A percentile compares a stretch with the other conserved stretches of the same genome.
phyloP scores from a whole-genome alignment of 2,888 invertebrate species.

The Drosophila suboccidentalis region DNA sequence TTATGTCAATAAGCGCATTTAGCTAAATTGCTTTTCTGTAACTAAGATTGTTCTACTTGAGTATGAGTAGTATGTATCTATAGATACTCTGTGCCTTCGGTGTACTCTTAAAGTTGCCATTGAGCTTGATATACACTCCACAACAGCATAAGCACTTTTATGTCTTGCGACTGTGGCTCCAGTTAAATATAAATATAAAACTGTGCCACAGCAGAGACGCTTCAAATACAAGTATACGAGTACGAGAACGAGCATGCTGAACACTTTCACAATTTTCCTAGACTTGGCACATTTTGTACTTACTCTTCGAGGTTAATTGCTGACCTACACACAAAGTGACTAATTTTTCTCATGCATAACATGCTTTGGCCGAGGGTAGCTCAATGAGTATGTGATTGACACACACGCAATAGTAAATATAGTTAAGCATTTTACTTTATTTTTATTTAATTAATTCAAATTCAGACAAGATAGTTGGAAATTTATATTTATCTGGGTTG shows the following conservation, averaged over 20 bases:
- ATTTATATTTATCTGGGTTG: too few relatives aligned
- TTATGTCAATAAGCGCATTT: constrained; percentile 72
- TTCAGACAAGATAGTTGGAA: too few relatives aligned
- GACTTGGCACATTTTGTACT: constrained; percentile 37
- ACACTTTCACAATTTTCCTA: constrained; percentile 19
- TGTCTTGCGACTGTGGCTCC: constrained; percentile 28
- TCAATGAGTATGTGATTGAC: not conserved
- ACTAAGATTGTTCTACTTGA: constrained; percentile 9
- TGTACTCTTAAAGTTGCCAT: constrained; percentile 28
- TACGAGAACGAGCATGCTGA: not conserved
- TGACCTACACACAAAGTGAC: constrained; percentile 68
- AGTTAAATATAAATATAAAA: not conserved
- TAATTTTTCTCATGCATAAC: constrained; percentile 51
- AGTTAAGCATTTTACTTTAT: not conserved
- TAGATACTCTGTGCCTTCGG: constrained; percentile 1
- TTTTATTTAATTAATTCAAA: too few relatives aligned
- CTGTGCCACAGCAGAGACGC: not conserved
- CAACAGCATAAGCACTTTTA: constrained; percentile 25
- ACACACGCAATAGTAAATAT: not conserved
- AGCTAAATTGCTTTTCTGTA: constrained; percentile 61
- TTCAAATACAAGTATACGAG: not conserved
- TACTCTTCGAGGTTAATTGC: constrained; percentile 63
- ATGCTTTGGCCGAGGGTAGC: constrained; percentile 19
- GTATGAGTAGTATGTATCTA: not conserved
- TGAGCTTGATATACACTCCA: constrained; percentile 10